Evolutionary conservation across 2,888 invertebrate species (phyloP).

Genomic region (Osedax fenrisi): DNA sequence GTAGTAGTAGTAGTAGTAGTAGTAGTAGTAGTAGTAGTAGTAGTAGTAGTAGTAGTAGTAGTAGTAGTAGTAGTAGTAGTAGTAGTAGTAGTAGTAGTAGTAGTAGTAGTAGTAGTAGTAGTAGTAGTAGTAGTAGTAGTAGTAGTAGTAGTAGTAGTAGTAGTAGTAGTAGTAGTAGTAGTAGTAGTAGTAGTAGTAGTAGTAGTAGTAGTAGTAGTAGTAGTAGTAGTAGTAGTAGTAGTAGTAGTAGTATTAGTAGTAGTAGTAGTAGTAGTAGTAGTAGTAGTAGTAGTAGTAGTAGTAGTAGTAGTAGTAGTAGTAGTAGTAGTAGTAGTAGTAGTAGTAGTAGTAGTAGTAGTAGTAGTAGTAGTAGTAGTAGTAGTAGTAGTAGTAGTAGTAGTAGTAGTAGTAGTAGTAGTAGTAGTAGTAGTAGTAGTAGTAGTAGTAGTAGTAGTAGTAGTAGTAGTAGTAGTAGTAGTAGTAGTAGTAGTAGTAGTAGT

Average conservation of each 20-base stretch:
- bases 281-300: neutral
- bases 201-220: neutral
- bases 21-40: neutral
- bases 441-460: neutral
- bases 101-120: neutral
- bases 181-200: neutral
- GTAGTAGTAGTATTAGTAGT: too few species aligned
- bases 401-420: neutral
- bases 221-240: neutral
- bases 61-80: neutral
- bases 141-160: neutral
- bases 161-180: neutral
- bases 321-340: neutral
- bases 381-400: neutral
- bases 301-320: constrained; percentile 2
- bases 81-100: neutral
- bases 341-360: constrained; percentile 2
- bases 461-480: neutral
- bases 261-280: neutral
- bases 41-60: neutral
- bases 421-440: neutral
- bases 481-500: neutral
- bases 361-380: constrained; percentile 2
- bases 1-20: too few species aligned
- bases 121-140: neutral